Conservation (phyloP, 2,113 vertebrate species). For the Forbesichthys agassizii region DNA sequence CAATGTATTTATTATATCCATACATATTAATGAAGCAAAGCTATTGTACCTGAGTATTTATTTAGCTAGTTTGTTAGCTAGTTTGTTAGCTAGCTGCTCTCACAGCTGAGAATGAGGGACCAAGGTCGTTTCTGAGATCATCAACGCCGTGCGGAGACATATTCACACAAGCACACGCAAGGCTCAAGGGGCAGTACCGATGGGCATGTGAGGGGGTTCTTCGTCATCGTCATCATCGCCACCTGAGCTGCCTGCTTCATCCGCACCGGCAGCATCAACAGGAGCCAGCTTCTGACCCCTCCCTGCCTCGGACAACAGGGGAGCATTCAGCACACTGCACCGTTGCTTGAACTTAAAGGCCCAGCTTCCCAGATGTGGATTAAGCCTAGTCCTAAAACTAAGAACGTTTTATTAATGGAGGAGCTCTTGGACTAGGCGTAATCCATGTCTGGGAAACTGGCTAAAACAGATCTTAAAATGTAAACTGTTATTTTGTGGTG, state of each 20-base stretch:
- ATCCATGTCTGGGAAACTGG: too few relatives aligned
- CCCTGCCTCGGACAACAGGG: constrained; percentile 56
- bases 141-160: not conserved
- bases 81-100: not conserved
- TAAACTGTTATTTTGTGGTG: too few relatives aligned
- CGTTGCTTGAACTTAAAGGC: too few relatives aligned
- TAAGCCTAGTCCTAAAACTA: too few relatives aligned
- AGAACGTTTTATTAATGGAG: too few relatives aligned
- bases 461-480: too few relatives aligned
- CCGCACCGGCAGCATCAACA: constrained; percentile 28
- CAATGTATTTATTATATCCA: too few relatives aligned
- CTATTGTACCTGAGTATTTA: not conserved
- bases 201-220: constrained; percentile 46
- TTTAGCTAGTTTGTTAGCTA: not conserved
- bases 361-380: too few relatives aligned
- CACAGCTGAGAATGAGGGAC: constrained; percentile 1
- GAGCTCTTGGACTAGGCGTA: too few relatives aligned
- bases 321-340: not conserved
- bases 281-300: constrained; percentile 73
- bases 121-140: not conserved
- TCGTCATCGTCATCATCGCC: constrained; percentile 50
- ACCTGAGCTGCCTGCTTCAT: constrained; percentile 46
- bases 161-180: not conserved
- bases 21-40: not conserved
- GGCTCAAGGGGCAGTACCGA: constrained; percentile 56